Evolutionary conservation across 2,797 vertebrate genomes (phyloP), one percentile per base, ranked within the genome.

Genomic region (Sebastes diaconus): DNA sequence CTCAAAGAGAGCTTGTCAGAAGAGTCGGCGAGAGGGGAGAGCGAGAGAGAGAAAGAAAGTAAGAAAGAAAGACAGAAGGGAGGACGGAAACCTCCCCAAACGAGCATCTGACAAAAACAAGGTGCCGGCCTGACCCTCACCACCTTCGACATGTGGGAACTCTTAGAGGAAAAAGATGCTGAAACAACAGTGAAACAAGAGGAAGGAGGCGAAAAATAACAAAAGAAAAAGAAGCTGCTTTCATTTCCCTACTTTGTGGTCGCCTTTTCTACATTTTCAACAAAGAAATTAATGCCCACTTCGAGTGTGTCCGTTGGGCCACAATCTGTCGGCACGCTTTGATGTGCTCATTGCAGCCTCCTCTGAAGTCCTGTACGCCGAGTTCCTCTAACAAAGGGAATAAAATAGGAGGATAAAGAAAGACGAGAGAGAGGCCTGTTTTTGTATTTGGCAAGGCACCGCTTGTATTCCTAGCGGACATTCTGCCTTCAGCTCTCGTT

Each of bases 341-440:
- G 94, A 94, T 93, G 94, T 94, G 88, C 84, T 93, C 85, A 89
- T 93, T 92, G 88, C 90, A 87, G 90, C 78, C 87, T 90, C 86
- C 87, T 94, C 93, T 93, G 92, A 94, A 94, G 92, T 93, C 89
- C 92, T 91, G 88, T 85, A 90, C 52, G 79, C 82, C n/a, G 84
- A 90, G 89, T 93, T 95, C 92, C 89, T 80, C 85, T 89, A 93
- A 94, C 94, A 95, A 94, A 94, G 94, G 90, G 94, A 94, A 94
- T 94, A 94, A 91, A 92, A 92, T 86, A 93, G 88, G 86, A 90
- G 88, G 84, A 91, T 90, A 89, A 90, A 92, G 89, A 92, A 92
- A 94, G 87, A 88, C 73, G 87, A 91, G 85, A 91, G 82, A 87
- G 84, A 88, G 83, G 90, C 89, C 91, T 92, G 86, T 91, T 93